Conservation (phyloP, 2,113 vertebrate genomes). For the Melanotaenia duboulayi region DNA sequence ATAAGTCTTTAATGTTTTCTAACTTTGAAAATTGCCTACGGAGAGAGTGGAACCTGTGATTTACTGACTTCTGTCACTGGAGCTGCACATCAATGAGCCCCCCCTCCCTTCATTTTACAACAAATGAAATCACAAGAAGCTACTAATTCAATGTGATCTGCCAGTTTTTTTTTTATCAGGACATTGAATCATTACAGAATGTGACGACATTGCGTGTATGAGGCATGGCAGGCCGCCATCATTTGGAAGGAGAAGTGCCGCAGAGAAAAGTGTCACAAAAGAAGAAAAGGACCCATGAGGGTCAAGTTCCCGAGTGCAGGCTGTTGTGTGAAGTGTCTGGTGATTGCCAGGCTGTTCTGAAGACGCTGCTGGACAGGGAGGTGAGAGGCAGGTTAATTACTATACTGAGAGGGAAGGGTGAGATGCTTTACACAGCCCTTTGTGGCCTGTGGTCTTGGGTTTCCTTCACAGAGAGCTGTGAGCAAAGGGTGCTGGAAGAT, state of each 20-base stretch:
- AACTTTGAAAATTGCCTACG: conserved; percentile 67
- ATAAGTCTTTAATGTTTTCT: conserved; percentile 77
- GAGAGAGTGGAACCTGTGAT: conserved; percentile 69
- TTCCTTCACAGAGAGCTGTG: conserved; percentile 67
- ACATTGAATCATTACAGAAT: conserved; percentile 48
- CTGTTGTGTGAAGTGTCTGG: conserved; percentile 80
- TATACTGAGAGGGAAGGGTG: conserved; percentile 73
- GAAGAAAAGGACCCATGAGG: conserved; percentile 58
- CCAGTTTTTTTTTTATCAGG: conserved; percentile 67
- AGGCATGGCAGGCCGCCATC: conserved; percentile 34
- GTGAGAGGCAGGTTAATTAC: conserved; percentile 83
- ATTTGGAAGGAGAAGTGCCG: conserved; percentile 65
- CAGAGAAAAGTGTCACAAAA: conserved; percentile 67
- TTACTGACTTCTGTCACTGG: conserved; percentile 61
- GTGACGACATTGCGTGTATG: conserved; percentile 59
- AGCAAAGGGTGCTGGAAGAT: conserved; percentile 58
- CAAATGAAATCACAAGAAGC: conserved; percentile 72
- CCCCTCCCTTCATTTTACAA: conserved; percentile 27
- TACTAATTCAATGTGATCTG: conserved; percentile 69
- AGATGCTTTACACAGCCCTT: conserved; percentile 78
- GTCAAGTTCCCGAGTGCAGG: conserved; percentile 71
- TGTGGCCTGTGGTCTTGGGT: conserved; percentile 72
- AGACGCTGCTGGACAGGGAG: conserved; percentile 75
- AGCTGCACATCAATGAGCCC: conserved; percentile 55
- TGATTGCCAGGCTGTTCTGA: conserved; percentile 74